These are phyloP conservation scores for Zosterops pallidus DNA, from an alignment of 2,113 vertebrate species.

Conservation along the genomic window DNA sequence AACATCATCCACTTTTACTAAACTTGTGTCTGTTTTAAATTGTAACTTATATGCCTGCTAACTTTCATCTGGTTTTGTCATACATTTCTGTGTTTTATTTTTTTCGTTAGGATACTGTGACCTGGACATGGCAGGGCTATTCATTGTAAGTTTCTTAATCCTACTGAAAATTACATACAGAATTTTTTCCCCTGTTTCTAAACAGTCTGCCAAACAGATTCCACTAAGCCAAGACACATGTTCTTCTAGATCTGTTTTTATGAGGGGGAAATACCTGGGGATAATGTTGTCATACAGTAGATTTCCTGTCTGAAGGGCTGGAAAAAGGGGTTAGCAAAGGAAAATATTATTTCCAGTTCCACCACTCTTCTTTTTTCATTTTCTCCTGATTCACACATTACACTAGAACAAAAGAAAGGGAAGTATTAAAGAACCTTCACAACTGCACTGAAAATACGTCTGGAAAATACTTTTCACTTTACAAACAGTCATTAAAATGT, in stretches of 20 bases:
- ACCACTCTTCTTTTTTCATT: neutral
- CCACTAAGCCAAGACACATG: neutral
- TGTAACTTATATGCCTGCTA: neutral
- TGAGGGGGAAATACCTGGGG: neutral
- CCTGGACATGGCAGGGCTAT: conserved; percentile 98
- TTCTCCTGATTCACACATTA: neutral
- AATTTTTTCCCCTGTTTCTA: neutral
- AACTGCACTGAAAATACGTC: neutral
- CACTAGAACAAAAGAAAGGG: neutral
- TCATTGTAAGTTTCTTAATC: conserved; percentile 81
- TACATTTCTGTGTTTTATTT: neutral
- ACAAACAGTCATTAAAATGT: neutral
- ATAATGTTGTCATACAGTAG: neutral
- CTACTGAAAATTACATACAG: neutral
- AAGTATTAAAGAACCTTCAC: neutral
- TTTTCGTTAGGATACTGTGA: conserved; percentile 88
- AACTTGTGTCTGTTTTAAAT: neutral
- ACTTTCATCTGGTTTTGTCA: neutral
- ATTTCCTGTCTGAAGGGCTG: neutral
- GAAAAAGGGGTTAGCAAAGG: neutral
- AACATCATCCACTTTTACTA: neutral
- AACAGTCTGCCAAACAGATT: neutral
- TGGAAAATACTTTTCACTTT: neutral
- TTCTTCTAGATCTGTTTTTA: neutral
- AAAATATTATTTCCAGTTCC: neutral